A percentile compares a stretch with the other conserved stretches of the same genome.
phyloP scores from a whole-genome alignment of 2,888 invertebrate genomes.

The Coelogynopora nodosa region DNA sequence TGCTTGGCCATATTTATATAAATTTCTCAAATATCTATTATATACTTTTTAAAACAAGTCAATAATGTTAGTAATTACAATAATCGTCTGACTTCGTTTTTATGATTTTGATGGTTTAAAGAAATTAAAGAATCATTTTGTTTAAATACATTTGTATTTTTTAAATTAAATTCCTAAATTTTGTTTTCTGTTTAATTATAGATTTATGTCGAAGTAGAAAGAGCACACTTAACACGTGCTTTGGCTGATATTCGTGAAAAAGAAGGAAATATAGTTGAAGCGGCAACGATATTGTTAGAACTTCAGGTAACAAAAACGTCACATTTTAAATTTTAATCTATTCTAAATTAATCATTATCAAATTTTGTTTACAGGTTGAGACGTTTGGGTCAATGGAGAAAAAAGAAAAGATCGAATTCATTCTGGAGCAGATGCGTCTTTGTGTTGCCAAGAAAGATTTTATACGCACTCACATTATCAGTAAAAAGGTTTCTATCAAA shows the following conservation, averaged over 20 bases:
- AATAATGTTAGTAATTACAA: no score
- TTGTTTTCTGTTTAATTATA: constrained; percentile 59
- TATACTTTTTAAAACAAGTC: no score
- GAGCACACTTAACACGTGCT: constrained; percentile 83
- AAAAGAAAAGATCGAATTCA: constrained; percentile 87
- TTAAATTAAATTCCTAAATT: no score
- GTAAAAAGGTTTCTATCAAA: constrained; percentile 93
- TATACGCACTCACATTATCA: constrained; percentile 93
- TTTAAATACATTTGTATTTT: no score
- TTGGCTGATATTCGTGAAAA: constrained; percentile 65
- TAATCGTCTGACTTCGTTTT: no score
- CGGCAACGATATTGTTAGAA: constrained; percentile 89
- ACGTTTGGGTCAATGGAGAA: constrained; percentile 99
- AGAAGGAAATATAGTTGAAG: constrained; percentile 71
- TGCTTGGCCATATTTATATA: no score
- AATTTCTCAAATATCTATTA: no score
- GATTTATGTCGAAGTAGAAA: constrained; percentile 99
- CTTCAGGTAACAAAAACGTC: constrained; percentile 68
- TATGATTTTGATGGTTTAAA: no score
- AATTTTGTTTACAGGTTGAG: constrained; percentile 67
- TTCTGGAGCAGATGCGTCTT: constrained; percentile 95
- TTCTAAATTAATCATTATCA: constrained; percentile 36
- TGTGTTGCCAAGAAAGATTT: constrained; percentile 92
- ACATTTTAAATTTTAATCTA: not conserved
- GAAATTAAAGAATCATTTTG: not conserved